Evolutionary conservation across 2,888 invertebrate species (phyloP).

Genomic region (Elgonia sp.): DNA sequence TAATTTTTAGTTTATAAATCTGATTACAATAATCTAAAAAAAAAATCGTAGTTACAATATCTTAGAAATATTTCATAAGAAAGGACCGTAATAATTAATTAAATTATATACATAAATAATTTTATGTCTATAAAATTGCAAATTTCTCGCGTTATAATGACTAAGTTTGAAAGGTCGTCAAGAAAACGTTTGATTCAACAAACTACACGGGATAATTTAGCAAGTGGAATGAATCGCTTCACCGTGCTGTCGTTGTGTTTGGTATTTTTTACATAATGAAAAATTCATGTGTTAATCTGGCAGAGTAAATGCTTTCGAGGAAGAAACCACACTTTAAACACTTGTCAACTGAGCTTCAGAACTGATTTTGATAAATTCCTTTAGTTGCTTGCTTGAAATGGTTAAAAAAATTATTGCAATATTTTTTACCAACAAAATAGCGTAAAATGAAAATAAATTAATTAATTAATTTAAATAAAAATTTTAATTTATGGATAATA

Average conservation of each 20-base stretch:
- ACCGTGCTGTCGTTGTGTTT: conserved; percentile 36
- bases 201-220: conserved; percentile 54
- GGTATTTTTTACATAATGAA: conserved; percentile 57
- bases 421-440: no score
- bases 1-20: no score
- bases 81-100: no score
- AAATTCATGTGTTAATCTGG: conserved; percentile 62
- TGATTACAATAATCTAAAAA: no score
- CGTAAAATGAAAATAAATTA: no score
- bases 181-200: conserved; percentile 49
- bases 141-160: conserved; percentile 15
- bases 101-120: no score
- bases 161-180: conserved; percentile 24
- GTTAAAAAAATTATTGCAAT: no score
- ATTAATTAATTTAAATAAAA: no score
- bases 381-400: not conserved
- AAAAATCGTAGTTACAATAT: no score
- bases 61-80: no score
- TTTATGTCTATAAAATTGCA: not conserved
- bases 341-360: conserved; percentile 34
- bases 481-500: no score
- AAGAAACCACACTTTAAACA: conserved; percentile 53
- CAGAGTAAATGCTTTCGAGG: conserved; percentile 55
- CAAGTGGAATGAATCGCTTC: conserved; percentile 60
- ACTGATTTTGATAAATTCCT: conserved; percentile 40